Conservation (phyloP, 2,888 invertebrate species). For the Ferrisia virgata region DNA sequence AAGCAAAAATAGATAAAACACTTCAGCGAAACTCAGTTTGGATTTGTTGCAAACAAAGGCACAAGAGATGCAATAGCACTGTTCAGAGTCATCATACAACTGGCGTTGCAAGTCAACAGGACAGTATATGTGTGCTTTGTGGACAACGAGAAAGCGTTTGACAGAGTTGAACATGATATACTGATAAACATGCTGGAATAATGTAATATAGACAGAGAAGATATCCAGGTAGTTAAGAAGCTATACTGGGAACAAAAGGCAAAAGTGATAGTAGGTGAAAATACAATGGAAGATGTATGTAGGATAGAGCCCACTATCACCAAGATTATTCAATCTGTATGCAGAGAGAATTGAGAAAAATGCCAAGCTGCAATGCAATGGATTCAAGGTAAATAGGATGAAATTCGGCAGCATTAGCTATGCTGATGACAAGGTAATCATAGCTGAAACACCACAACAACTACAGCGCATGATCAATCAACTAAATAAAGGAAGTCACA, state of each 20-base stretch:
- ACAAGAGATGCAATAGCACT: slow-evolving; percentile 9
- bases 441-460: no score
- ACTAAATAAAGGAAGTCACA: no score
- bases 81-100: not conserved
- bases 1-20: slow-evolving; percentile 5
- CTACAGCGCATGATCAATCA: no score
- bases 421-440: not conserved
- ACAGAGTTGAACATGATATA: slow-evolving; percentile 17
- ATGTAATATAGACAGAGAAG: no score
- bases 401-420: not conserved
- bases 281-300: no score
- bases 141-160: slow-evolving; percentile 40
- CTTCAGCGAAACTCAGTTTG: slow-evolving; percentile 29
- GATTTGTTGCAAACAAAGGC: not conserved
- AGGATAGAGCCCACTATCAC: no score
- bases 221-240: no score
- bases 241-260: no score
- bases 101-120: not conserved
- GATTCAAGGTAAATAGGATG: not conserved
- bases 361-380: not conserved
- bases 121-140: slow-evolving; percentile 27
- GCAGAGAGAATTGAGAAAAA: no score
- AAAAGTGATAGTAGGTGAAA: no score
- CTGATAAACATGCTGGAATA: slow-evolving; percentile 10
- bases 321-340: no score